A percentile compares a stretch with the other conserved stretches of the same genome.
Evolutionary conservation across 2,888 invertebrate species (phyloP).

Genomic region (Pharmacophagus antenor): DNA sequence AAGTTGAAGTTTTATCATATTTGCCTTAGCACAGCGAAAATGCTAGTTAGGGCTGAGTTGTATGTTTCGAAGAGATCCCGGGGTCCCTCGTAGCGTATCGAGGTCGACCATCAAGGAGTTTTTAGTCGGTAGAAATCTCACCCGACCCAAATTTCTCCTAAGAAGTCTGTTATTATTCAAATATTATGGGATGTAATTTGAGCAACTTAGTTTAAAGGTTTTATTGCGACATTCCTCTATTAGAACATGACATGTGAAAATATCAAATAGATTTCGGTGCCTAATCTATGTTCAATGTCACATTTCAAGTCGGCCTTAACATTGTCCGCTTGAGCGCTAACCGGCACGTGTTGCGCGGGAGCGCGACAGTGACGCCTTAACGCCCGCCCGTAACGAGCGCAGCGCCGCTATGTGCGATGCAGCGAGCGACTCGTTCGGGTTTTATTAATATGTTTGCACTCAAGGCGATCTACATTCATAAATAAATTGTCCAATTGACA

Average conservation of each 20-base stretch:
- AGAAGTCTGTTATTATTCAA: too few species aligned
- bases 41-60: too few species aligned
- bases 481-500: conserved; percentile 59
- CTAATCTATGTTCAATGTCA: neutral
- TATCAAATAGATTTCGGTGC: neutral
- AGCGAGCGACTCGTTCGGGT: conserved; percentile 38
- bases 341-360: conserved; percentile 10
- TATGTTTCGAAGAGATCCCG: too few species aligned
- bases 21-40: too few species aligned
- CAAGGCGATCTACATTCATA: conserved; percentile 76
- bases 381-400: conserved; percentile 3
- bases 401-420: conserved; percentile 12
- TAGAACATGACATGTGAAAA: neutral
- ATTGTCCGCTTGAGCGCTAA: conserved; percentile 13
- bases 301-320: conserved; percentile 13
- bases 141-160: too few species aligned
- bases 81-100: too few species aligned
- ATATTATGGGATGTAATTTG: too few species aligned
- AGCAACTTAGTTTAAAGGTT: too few species aligned
- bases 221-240: too few species aligned
- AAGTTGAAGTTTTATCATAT: too few species aligned
- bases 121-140: too few species aligned
- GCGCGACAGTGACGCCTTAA: neutral
- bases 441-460: conserved; percentile 41
- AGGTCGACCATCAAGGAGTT: too few species aligned